These are phyloP conservation scores for Stictocephala bisonia DNA, from an alignment of 2,888 invertebrate genomes.

Conservation along the genomic window DNA sequence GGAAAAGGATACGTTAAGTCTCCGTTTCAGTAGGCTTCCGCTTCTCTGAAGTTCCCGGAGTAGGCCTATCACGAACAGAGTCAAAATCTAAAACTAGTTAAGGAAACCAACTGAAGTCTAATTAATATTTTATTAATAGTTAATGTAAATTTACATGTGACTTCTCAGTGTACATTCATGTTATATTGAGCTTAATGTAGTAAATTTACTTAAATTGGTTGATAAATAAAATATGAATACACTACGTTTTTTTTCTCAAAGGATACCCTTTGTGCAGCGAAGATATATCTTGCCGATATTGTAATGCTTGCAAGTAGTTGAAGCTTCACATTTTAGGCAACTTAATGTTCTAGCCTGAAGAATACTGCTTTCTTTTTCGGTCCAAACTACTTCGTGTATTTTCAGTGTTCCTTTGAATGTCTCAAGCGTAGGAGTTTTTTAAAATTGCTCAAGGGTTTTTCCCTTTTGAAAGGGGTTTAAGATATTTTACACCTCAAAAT, in stretches of 20 bases:
- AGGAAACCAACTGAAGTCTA: background rate
- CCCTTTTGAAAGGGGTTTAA: background rate
- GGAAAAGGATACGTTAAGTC: constrained; percentile 15
- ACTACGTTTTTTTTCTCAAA: background rate
- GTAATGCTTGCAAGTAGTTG: background rate
- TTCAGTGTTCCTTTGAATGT: background rate
- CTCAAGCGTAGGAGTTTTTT: too few species aligned
- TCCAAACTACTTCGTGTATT: background rate
- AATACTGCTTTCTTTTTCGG: background rate
- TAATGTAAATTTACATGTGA: background rate
- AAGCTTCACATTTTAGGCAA: constrained; percentile 5
- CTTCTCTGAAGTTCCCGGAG: constrained; percentile 19
- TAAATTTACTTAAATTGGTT: too few species aligned
- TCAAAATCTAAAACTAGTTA: background rate
- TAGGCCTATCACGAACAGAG: background rate
- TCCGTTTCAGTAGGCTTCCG: background rate
- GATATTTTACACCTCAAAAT: background rate
- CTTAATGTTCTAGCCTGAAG: constrained; percentile 17
- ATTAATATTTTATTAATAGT: background rate
- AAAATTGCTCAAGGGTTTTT: background rate
- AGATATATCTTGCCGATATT: background rate
- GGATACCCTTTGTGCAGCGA: background rate
- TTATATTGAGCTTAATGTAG: too few species aligned
- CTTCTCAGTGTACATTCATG: background rate
- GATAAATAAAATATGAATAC: background rate